These are phyloP conservation scores for Phalacrocorax carbo DNA, from an alignment of 2,113 vertebrate genomes.

Conservation along the genomic window DNA sequence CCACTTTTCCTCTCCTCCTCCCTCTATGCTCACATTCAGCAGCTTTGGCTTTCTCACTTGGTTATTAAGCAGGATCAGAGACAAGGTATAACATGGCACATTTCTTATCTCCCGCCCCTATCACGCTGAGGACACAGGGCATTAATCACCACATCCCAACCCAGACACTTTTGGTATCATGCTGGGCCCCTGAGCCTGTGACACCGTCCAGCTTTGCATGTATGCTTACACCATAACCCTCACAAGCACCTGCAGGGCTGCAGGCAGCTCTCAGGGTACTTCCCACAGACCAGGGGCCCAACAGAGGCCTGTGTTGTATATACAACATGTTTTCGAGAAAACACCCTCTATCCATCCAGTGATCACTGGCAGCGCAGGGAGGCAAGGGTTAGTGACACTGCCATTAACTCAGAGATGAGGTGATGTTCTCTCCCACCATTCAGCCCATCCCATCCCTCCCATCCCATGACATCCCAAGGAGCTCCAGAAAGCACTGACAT, in stretches of 20 bases:
- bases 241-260: neutral
- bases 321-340: fast-evolving
- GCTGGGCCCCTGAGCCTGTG: neutral
- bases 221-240: fast-evolving
- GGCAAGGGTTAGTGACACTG: fast-evolving
- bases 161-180: neutral
- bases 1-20: neutral
- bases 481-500: neutral
- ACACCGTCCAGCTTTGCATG: neutral
- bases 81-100: neutral
- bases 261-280: fast-evolving
- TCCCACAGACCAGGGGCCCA: neutral
- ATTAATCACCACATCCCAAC: neutral
- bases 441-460: neutral
- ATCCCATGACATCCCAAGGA: neutral
- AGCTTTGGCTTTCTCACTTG: neutral
- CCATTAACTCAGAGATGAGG: neutral
- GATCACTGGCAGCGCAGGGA: neutral
- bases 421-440: neutral
- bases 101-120: neutral
- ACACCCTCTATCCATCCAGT: neutral
- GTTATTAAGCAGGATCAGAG: neutral
- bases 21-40: neutral
- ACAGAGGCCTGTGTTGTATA: neutral
- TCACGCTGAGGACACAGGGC: neutral